These are phyloP conservation scores for Parapristionchus giblindavisi DNA, from an alignment of 2,888 invertebrate genomes.

Conservation along the genomic window DNA sequence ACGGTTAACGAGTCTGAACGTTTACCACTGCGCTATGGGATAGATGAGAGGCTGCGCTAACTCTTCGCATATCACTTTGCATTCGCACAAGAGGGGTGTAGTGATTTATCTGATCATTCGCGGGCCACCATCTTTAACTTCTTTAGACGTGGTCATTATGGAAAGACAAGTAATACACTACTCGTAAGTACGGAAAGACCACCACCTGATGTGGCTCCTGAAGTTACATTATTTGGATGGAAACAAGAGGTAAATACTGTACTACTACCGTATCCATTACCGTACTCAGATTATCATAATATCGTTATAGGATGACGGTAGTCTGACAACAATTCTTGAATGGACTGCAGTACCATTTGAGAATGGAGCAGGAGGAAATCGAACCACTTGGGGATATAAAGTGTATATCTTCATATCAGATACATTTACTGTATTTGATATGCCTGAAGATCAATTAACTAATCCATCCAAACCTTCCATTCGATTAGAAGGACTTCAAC, in stretches of 20 bases:
- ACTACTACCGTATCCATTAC: not conserved
- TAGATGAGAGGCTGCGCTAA: too few species aligned
- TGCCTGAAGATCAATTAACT: slow-evolving; percentile 55
- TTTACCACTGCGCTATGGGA: too few species aligned
- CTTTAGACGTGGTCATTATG: slow-evolving; percentile 19
- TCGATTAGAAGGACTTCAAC: slow-evolving; percentile 61
- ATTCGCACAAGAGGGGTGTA: too few species aligned
- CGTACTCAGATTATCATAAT: not conserved
- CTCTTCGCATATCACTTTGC: too few species aligned
- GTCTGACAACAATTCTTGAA: slow-evolving; percentile 56
- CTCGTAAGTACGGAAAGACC: slow-evolving; percentile 21
- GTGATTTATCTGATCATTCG: not conserved
- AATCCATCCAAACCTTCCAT: slow-evolving; percentile 59
- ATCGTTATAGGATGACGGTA: slow-evolving; percentile 37
- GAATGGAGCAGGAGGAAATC: slow-evolving; percentile 20
- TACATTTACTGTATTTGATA: slow-evolving; percentile 49
- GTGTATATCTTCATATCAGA: slow-evolving; percentile 52
- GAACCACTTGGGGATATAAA: slow-evolving; percentile 32
- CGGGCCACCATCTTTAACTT: not conserved
- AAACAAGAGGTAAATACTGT: slow-evolving; percentile 25
- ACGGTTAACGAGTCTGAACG: too few species aligned
- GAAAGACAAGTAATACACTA: slow-evolving; percentile 9
- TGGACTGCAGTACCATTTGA: slow-evolving; percentile 52
- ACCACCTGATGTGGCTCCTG: slow-evolving; percentile 3
- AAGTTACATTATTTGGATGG: slow-evolving; percentile 31